Evolutionary conservation across 2,888 invertebrate genomes (phyloP).

Genomic region (Blastobasis adustella): DNA sequence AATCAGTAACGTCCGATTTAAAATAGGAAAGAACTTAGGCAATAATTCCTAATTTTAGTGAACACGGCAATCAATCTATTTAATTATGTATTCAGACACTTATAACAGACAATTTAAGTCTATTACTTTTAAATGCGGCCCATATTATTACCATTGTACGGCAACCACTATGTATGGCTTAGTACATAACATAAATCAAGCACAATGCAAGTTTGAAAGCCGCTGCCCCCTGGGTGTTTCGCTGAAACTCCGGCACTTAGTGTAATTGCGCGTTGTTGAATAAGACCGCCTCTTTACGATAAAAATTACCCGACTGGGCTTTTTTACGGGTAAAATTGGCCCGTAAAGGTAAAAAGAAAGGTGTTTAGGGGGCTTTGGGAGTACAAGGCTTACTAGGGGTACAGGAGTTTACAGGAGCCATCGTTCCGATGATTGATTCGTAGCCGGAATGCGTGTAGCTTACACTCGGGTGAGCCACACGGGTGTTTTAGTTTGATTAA

Average conservation of each 20-base stretch:
- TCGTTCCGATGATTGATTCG: slow-evolving; percentile 39
- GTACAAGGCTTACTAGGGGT: neutral
- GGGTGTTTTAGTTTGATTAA: slow-evolving; percentile 45
- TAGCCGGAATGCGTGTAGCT: slow-evolving; percentile 3
- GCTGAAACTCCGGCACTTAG: slow-evolving; percentile 45
- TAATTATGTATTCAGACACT: no score
- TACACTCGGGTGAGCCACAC: neutral
- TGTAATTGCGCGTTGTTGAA: slow-evolving; percentile 42
- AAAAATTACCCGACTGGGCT: slow-evolving; percentile 12
- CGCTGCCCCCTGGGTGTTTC: slow-evolving; percentile 18
- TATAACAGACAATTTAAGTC: no score
- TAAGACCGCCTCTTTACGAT: slow-evolving; percentile 24
- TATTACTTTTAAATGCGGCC: no score
- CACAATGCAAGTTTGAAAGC: neutral
- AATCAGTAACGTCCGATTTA: no score
- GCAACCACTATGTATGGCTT: no score
- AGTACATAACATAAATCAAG: no score
- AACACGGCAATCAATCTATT: no score
- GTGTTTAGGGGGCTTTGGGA: slow-evolving; percentile 10
- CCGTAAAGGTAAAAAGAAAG: slow-evolving; percentile 22
- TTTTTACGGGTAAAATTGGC: slow-evolving; percentile 28
- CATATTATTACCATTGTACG: no score
- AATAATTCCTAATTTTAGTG: no score
- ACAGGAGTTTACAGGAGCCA: neutral
- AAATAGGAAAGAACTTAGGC: no score